Evolutionary conservation across 2,113 vertebrate species (phyloP), one percentile per base, ranked within the genome.

Genomic region (Sylvia atricapilla): DNA sequence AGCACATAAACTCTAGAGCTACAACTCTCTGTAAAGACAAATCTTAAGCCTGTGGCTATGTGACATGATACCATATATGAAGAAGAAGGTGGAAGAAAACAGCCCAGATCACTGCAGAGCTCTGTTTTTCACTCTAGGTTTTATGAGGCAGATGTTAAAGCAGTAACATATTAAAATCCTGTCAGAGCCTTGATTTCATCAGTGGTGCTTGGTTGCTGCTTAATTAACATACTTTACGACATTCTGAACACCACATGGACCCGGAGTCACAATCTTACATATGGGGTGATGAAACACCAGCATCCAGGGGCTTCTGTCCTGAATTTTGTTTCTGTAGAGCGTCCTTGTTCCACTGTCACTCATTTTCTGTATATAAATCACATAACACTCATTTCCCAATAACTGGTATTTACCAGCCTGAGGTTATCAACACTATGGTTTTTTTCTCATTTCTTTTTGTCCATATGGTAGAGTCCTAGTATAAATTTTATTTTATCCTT

Each of bases 401-500:
- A 90, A 91, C 30, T 21, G 39, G 74, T 69, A 70, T 89, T 96
- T 90, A 69, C 72, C 33, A 73, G 84, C 31, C 95, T 59, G 58
- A 73, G 53, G 23, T 90, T 95, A 89, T 56, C 84, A 49, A 52
- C 31, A 49, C 52, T 56, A 46, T 44, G 9, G 2, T 35, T 91
- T 95, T 95, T 85, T 59, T 31, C 77, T 47, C 39, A 69, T 35
- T 50, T 84, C 72, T 94, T 95, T 89, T 70, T 84, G 62, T 67
- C 81, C 87, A 84, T 86, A 92, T 81, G 59, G 70, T 94, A 73
- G 91, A 93, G 33, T 73, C 74, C 59, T 75, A 85, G 85, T 76
- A 88, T 91, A 89, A 94, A 79, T 84, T 47, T 81, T 87, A 77
- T 69, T 72, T 92, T 83, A 89, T 93, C 70, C 70, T 92, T 93